phyloP scores from a whole-genome alignment of 35 echinoderm and acorn worm species.

The Diadema setosum region DNA sequence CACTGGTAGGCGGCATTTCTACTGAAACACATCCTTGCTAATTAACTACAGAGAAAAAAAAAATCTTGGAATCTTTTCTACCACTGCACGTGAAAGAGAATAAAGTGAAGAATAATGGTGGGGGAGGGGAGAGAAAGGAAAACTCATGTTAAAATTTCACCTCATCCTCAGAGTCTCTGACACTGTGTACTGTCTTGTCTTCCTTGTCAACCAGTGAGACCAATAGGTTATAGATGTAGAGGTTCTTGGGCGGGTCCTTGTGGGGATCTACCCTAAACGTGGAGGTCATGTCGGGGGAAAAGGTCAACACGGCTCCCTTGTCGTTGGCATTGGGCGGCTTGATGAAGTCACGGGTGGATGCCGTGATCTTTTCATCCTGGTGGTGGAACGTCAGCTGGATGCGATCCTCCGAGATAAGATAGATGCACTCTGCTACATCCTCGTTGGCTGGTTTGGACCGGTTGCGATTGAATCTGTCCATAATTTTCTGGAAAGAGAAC shows the following conservation, averaged over 20 bases:
- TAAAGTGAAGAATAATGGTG: background rate
- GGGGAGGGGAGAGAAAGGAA: background rate
- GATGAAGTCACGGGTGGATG: conserved; percentile 88
- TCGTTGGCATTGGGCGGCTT: conserved; percentile 97
- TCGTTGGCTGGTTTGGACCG: conserved; percentile 55
- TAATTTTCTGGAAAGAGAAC: conserved; percentile 74
- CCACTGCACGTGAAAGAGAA: background rate
- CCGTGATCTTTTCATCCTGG: conserved; percentile 86
- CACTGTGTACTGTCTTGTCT: conserved; percentile 73
- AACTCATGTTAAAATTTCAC: too few relatives aligned
- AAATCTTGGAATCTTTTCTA: too few relatives aligned
- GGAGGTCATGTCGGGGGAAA: conserved; percentile 82
- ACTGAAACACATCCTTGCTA: too few relatives aligned
- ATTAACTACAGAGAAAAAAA: too few relatives aligned
- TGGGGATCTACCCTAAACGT: conserved; percentile 95
- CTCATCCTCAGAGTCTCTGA: conserved; percentile 94
- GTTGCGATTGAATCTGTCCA: conserved; percentile 86
- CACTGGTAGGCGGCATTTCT: too few relatives aligned
- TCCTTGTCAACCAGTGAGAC: conserved; percentile 76
- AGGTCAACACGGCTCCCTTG: conserved; percentile 83
- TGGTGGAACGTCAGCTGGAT: conserved; percentile 98
- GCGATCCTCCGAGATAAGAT: conserved; percentile 85
- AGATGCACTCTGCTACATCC: conserved; percentile 84
- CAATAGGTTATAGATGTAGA: conserved; percentile 80
- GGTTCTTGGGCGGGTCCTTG: conserved; percentile 68